Percentiles rank a stretch among this genome's conserved stretches.
phyloP scores from a whole-genome alignment of 2,888 invertebrate genomes.

The Thalpophila matura region DNA sequence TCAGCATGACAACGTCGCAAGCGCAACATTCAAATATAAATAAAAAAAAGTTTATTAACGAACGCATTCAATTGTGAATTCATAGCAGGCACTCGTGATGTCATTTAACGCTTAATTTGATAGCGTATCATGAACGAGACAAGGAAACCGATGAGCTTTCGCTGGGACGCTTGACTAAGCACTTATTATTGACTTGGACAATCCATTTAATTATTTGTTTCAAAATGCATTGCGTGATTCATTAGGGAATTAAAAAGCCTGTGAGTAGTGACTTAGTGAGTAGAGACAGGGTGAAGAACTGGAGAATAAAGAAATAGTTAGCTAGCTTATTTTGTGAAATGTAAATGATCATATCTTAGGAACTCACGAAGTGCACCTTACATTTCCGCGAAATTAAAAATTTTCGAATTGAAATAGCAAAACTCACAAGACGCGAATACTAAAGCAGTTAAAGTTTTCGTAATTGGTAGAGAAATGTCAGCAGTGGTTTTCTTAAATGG shows the following conservation, averaged over 20 bases:
- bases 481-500: slow-evolving; percentile 3
- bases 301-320: slow-evolving; percentile 70
- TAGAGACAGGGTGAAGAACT: slow-evolving; percentile 50
- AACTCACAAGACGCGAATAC: slow-evolving; percentile 60
- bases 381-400: slow-evolving; percentile 70
- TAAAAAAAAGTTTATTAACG: slow-evolving; percentile 82
- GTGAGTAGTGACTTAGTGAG: slow-evolving; percentile 48
- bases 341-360: slow-evolving; percentile 75
- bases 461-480: slow-evolving; percentile 25
- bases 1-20: slow-evolving; percentile 70
- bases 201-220: slow-evolving; percentile 34
- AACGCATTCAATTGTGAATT: slow-evolving; percentile 84
- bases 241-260: slow-evolving; percentile 5
- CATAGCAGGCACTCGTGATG: slow-evolving; percentile 78
- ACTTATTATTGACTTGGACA: slow-evolving; percentile 54
- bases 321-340: slow-evolving; percentile 65
- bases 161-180: slow-evolving; percentile 62
- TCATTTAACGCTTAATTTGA: slow-evolving; percentile 80
- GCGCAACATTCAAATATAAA: slow-evolving; percentile 69
- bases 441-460: slow-evolving; percentile 29
- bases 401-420: slow-evolving; percentile 61
- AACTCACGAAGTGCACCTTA: slow-evolving; percentile 74
- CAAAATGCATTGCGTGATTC: slow-evolving; percentile 36
- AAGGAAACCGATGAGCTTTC: slow-evolving; percentile 68
- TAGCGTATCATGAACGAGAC: slow-evolving; percentile 72